phyloP scores from a whole-genome alignment of 2,797 vertebrate genomes.

The Valencia hispanica region DNA sequence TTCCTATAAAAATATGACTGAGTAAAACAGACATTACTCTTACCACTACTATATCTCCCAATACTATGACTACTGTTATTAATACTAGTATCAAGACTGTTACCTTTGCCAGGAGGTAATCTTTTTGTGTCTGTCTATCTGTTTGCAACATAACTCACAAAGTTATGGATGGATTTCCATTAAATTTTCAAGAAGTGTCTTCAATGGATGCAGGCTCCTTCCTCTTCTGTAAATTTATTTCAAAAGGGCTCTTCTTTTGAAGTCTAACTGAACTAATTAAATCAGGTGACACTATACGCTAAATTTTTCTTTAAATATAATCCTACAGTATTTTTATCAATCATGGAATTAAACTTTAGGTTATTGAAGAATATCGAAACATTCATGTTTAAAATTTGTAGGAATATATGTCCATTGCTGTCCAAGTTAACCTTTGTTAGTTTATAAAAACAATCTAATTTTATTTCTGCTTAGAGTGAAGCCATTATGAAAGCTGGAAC shows the following conservation, averaged over 20 bases:
- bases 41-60: background rate
- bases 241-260: background rate
- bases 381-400: background rate
- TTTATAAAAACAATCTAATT: background rate
- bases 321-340: background rate
- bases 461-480: background rate
- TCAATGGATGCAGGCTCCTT: too few species aligned
- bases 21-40: background rate
- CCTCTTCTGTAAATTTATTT: background rate
- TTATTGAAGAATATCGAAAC: background rate
- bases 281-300: background rate
- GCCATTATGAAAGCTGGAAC: background rate
- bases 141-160: too few species aligned
- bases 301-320: background rate
- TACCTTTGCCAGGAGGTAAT: too few species aligned
- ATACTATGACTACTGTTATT: background rate
- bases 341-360: background rate
- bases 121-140: too few species aligned
- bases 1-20: background rate
- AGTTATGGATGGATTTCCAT: too few species aligned
- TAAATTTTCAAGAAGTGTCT: too few species aligned
- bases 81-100: background rate
- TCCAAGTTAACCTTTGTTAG: background rate
- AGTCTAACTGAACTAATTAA: background rate
- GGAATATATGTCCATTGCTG: background rate